Evolutionary conservation across 1,140 invertebrate species (phyloP).

Genomic region (Drosophila pseudoananassae): DNA sequence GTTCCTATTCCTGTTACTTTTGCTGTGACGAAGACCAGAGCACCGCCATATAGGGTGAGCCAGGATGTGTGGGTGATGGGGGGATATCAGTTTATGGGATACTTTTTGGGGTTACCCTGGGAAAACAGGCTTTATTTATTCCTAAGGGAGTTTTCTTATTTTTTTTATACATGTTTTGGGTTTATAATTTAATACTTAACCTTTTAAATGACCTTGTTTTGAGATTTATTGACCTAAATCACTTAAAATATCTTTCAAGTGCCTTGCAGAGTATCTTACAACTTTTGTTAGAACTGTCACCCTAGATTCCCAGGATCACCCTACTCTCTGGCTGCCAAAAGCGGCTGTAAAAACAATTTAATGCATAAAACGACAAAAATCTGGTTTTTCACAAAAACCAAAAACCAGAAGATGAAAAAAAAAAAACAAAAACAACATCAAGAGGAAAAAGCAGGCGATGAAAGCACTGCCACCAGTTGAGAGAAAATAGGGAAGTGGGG

Average conservation of each 20-base stretch:
- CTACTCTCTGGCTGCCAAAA: slow-evolving; percentile 60
- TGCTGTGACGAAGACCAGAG: slow-evolving; percentile 33
- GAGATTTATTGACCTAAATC: too few relatives aligned
- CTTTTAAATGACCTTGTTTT: too few relatives aligned
- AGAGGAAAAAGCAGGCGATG: slow-evolving; percentile 48
- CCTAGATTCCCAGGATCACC: slow-evolving; percentile 35
- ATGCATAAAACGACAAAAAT: slow-evolving; percentile 82
- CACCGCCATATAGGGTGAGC: slow-evolving; percentile 49
- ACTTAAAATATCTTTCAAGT: background rate
- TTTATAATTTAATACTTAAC: too few relatives aligned
- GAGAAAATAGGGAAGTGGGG: slow-evolving; percentile 20
- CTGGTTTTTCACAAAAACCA: slow-evolving; percentile 77
- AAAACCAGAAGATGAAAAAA: slow-evolving; percentile 54
- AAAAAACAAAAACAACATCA: slow-evolving; percentile 35
- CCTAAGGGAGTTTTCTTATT: too few relatives aligned
- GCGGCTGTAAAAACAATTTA: slow-evolving; percentile 82
- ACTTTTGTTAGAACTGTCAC: background rate
- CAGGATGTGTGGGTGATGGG: slow-evolving; percentile 19
- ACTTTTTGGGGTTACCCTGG: background rate
- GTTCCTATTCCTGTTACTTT: slow-evolving; percentile 68
- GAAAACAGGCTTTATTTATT: background rate
- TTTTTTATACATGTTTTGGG: too few relatives aligned
- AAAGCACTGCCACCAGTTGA: slow-evolving; percentile 58
- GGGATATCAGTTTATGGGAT: slow-evolving; percentile 12
- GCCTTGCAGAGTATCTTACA: background rate